A percentile compares a stretch with the other conserved stretches of the same genome.
Evolutionary conservation across 2,797 vertebrate species (phyloP).

Genomic region (Cossypha niveicapilla): DNA sequence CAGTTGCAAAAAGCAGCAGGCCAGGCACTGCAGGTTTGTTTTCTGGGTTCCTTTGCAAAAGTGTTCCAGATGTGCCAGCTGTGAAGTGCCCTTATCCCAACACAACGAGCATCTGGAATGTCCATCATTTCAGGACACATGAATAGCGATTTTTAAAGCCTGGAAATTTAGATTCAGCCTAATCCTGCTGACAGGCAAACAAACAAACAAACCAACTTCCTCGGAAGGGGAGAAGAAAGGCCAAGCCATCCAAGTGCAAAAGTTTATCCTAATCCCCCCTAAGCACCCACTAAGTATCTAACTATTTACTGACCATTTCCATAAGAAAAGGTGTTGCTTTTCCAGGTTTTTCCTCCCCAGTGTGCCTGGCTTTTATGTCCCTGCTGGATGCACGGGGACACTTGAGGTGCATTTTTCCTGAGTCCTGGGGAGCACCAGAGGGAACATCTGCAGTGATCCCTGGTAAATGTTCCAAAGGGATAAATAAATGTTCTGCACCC

Average conservation of each 20-base stretch:
- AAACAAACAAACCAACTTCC: constrained; percentile 59
- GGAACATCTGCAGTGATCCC: neutral
- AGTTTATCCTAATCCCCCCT: constrained; percentile 30
- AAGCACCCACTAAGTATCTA: constrained; percentile 52
- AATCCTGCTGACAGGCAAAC: constrained; percentile 50
- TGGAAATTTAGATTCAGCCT: constrained; percentile 16
- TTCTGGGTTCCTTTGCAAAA: neutral
- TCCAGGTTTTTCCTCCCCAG: neutral
- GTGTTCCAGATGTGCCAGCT: neutral
- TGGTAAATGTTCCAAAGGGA: neutral
- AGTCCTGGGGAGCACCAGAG: neutral
- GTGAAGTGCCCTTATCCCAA: neutral
- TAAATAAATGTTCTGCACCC: neutral
- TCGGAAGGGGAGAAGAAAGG: constrained; percentile 15
- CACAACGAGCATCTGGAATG: neutral
- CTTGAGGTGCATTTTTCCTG: neutral
- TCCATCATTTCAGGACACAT: neutral
- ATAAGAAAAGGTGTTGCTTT: constrained; percentile 46
- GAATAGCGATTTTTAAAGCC: constrained; percentile 43
- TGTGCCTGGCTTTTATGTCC: neutral
- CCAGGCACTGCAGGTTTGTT: neutral
- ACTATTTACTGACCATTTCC: constrained; percentile 45
- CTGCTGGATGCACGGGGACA: neutral
- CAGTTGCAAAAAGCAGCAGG: neutral
- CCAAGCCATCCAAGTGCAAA: constrained; percentile 13